A percentile compares a stretch with the other conserved stretches of the same genome.
phyloP scores from a whole-genome alignment of 2,888 invertebrate species.

The Eupeodes luniger region DNA sequence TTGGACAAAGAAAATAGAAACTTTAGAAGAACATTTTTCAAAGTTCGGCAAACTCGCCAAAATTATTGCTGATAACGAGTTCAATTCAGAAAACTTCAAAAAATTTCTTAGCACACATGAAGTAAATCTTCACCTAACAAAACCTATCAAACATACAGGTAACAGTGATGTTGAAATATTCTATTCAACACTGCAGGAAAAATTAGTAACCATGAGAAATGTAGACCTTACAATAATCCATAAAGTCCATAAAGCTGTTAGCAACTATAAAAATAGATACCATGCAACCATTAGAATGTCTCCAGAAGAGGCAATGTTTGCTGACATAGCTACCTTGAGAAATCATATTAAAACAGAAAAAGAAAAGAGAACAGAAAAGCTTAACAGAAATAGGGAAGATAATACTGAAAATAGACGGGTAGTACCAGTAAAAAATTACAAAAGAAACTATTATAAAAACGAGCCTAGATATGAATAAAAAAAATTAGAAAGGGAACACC shows the following conservation, averaged over 20 bases:
- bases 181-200: too few relatives aligned
- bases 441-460: slow-evolving; percentile 13
- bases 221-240: neutral
- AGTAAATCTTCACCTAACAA: slow-evolving; percentile 8
- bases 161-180: neutral
- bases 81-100: slow-evolving; percentile 7
- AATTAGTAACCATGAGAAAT: neutral
- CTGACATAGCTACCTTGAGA: neutral
- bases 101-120: slow-evolving; percentile 12
- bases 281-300: neutral
- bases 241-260: neutral
- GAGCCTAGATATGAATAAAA: slow-evolving; percentile 12
- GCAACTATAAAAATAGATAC: neutral
- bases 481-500: slow-evolving; percentile 21
- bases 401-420: slow-evolving; percentile 12
- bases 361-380: neutral
- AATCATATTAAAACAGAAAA: neutral
- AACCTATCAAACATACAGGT: slow-evolving; percentile 12
- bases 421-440: neutral
- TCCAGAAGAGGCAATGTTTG: neutral
- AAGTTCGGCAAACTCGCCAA: slow-evolving; percentile 12
- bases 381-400: neutral
- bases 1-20: neutral
- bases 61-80: slow-evolving; percentile 3
- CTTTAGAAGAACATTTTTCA: neutral